These are phyloP conservation scores for Drosophila stalkeri DNA, from an alignment of 2,888 invertebrate species.

Conservation along the genomic window DNA sequence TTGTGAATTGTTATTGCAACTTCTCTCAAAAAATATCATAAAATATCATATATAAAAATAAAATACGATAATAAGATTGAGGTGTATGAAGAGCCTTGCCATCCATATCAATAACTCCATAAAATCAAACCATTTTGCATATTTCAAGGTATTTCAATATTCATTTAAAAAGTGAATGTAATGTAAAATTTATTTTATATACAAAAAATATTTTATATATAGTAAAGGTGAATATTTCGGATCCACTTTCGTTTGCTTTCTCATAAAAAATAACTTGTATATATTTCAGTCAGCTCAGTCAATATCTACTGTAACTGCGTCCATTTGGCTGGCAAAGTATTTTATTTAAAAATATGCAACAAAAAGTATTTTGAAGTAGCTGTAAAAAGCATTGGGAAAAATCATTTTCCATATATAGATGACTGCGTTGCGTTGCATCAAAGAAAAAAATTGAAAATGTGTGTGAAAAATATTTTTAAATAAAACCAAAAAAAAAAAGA, in stretches of 20 bases:
- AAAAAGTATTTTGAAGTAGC: conserved; percentile 23
- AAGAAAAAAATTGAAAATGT: conserved; percentile 22
- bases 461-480: conserved; percentile 63
- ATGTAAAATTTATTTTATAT: no score
- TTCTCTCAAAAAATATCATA: no score
- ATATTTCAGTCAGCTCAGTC: background rate
- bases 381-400: conserved; percentile 19
- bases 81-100: no score
- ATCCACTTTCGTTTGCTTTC: background rate
- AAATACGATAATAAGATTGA: no score
- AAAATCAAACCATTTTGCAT: no score
- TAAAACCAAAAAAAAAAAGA: background rate
- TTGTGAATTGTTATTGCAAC: no score
- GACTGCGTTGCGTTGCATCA: conserved; percentile 33
- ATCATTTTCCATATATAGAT: conserved; percentile 22
- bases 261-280: background rate
- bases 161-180: no score
- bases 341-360: conserved; percentile 27
- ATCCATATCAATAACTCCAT: no score
- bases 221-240: background rate
- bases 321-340: background rate
- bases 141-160: no score
- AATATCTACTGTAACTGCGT: background rate
- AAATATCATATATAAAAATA: no score
- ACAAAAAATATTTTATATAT: background rate